Evolutionary conservation across 2,113 vertebrate species (phyloP), one percentile per base, ranked within the genome.

Genomic region (Eclectus roratus): DNA sequence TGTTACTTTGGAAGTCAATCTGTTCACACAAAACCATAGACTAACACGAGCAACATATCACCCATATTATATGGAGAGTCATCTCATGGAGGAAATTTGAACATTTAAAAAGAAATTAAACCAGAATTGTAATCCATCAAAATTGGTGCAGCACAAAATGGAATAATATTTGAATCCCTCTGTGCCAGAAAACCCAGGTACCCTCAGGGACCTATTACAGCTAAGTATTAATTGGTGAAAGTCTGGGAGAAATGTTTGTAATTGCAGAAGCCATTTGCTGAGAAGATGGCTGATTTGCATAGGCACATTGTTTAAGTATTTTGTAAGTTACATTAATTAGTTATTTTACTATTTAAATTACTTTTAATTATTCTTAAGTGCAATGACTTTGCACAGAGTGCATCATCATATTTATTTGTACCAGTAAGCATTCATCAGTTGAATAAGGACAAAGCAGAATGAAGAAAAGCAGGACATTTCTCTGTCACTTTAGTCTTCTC

Each of bases 291-390:
- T 94, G 58, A 80, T 93, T 95, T 91, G 44, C 91, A 81, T 73
- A 53, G 39, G 44, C 46, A 69, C 3, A 6, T 80, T 49, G 14
- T 53, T 93, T 60, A 91, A 96, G 52, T 15, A 44, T n/a, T 52
- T 76, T 44, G 31, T 37, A 56, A 84, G 66, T 2, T 2, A 47
- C 23, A 33, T 71, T 82, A 35, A 74, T 64, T 81, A 63, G 23
- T 90, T 91, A 84, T 94, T 83, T 93, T 85, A 88, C 47, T 78
- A 58, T 97, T 96, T 84, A 71, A 88, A 93, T 94, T 96, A 79
- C 33, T 37, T 89, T 77, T 83, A 86, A 95, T 93, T 90, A 64
- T 93, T 93, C 61, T 92, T 92, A 71, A 2, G 9, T 66, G 55
- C 41, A 10, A 65, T 56, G 88, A 6, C 11, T 82, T 81, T 71